Conservation (phyloP, 2,113 vertebrate species). For the Ictalurus furcatus region DNA sequence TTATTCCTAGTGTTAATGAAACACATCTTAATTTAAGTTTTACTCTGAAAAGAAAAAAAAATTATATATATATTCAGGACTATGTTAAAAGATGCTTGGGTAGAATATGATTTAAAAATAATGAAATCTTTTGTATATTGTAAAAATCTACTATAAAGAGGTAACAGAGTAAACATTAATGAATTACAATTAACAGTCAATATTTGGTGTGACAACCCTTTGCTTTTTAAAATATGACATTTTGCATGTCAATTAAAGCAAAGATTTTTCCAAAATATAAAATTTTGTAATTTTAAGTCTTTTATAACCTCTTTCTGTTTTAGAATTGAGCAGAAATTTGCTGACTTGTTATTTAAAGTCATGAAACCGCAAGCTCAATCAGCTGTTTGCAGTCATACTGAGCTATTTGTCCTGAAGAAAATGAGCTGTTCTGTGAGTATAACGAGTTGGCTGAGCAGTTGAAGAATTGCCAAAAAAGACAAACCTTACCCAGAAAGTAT, state of each 20-base stretch:
- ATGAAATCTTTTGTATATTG: too few relatives aligned
- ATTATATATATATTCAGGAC: background rate
- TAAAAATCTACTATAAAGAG: too few relatives aligned
- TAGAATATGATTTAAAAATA: too few relatives aligned
- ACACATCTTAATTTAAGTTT: background rate
- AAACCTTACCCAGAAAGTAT: background rate
- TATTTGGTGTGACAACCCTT: background rate
- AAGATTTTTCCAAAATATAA: background rate
- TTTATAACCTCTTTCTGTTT: background rate
- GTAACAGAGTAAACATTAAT: too few relatives aligned
- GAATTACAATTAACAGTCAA: background rate
- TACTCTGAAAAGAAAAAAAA: too few relatives aligned
- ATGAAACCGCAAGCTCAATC: background rate
- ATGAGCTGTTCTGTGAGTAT: background rate
- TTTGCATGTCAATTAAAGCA: background rate
- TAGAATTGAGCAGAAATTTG: background rate
- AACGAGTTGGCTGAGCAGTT: background rate
- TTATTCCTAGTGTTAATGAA: background rate
- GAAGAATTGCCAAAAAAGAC: background rate
- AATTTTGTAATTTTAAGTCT: background rate
- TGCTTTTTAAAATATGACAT: background rate
- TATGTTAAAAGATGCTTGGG: background rate
- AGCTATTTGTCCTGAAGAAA: background rate
- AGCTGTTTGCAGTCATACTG: background rate
- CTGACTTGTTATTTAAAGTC: background rate